Percentiles rank a stretch among this genome's conserved stretches.
Evolutionary conservation across 1,140 invertebrate species (phyloP).

Genomic region (Pseudomyrmex cubaensis): DNA sequence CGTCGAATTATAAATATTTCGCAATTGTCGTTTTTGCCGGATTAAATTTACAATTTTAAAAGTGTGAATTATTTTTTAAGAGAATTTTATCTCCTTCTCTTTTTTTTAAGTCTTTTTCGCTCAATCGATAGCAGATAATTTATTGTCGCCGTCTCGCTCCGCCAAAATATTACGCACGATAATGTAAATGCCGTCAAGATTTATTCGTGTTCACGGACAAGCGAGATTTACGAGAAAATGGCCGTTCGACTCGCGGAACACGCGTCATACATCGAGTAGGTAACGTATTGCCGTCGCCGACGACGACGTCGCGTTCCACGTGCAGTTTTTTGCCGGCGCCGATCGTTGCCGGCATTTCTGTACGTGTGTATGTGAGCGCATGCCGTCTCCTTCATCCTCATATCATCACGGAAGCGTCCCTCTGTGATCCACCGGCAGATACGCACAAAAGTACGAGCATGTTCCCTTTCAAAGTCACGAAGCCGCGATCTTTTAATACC

Average conservation of each 20-base stretch:
- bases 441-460: constrained; percentile 52
- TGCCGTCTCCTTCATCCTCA: constrained; percentile 34
- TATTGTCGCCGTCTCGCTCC: background rate
- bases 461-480: constrained; percentile 54
- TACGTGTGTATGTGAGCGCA: no score
- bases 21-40: background rate
- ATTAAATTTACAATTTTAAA: background rate
- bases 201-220: constrained; percentile 40
- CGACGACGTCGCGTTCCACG: constrained; percentile 36
- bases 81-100: background rate
- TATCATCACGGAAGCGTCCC: constrained; percentile 59
- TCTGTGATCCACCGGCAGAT: constrained; percentile 40
- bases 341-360: constrained; percentile 1
- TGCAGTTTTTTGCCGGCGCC: constrained; percentile 36
- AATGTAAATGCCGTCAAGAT: constrained; percentile 51
- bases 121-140: constrained; percentile 25
- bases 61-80: no score
- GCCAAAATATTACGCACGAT: constrained; percentile 54
- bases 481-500: constrained; percentile 55
- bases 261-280: constrained; percentile 21
- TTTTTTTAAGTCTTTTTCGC: no score
- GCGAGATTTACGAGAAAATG: constrained; percentile 49
- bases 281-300: constrained; percentile 49
- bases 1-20: background rate
- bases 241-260: constrained; percentile 30